A percentile compares a stretch with the other conserved stretches of the same genome.
Conservation (phyloP, 2,888 invertebrate genomes). For the Drosophila aldrichi region DNA sequence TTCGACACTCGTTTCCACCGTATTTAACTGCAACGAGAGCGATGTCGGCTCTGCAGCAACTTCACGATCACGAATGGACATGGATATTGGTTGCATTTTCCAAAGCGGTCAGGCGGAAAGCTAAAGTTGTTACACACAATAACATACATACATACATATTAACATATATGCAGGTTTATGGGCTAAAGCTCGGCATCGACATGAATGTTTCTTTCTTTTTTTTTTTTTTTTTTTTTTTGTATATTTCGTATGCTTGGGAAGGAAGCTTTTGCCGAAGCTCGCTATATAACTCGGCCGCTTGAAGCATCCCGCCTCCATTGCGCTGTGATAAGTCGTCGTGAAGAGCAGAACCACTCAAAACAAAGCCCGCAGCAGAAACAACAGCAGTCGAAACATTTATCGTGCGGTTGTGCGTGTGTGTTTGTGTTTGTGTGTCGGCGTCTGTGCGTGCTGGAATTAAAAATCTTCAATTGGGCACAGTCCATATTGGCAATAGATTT, state of each 20-base stretch:
- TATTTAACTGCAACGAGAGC: conserved; percentile 10
- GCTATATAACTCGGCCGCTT: conserved; percentile 60
- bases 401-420: conserved; percentile 11
- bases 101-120: conserved; percentile 65
- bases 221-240: conserved; percentile 19
- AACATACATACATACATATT: not conserved
- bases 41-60: conserved; percentile 18
- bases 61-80: conserved; percentile 37
- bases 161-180: conserved; percentile 45
- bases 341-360: conserved; percentile 41
- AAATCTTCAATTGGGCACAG: conserved; percentile 23
- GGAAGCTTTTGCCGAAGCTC: conserved; percentile 64
- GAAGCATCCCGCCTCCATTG: conserved; percentile 67
- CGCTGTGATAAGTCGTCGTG: conserved; percentile 66
- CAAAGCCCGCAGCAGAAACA: conserved; percentile 7
- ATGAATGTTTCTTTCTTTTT: conserved; percentile 21
- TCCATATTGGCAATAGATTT: conserved; percentile 34
- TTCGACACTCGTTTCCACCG: conserved; percentile 24
- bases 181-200: conserved; percentile 63
- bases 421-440: not conserved
- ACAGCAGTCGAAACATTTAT: conserved; percentile 1
- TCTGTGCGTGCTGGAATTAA: conserved; percentile 8
- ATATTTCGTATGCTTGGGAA: conserved; percentile 3
- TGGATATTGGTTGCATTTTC: conserved; percentile 44
- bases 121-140: conserved; percentile 52